Percentiles rank a stretch among this genome's conserved stretches.
These are phyloP conservation scores for Conus canariensis DNA, from an alignment of 2,888 invertebrate species.

Conservation along the genomic window DNA sequence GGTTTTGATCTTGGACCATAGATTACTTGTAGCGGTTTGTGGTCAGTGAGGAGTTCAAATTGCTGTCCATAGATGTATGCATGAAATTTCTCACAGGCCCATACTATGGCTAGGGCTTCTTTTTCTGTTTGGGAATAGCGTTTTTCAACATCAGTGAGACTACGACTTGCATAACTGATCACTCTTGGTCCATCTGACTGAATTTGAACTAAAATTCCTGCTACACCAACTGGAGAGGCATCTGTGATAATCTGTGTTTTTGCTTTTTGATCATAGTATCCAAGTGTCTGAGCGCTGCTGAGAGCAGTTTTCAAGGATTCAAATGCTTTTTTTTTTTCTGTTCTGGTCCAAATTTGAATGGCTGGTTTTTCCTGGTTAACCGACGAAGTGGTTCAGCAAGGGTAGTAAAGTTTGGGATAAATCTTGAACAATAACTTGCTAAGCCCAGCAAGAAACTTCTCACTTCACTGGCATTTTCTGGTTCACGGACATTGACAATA, in stretches of 20 bases:
- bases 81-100: too few species aligned
- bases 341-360: background rate
- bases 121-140: too few species aligned
- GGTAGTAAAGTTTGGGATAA: too few species aligned
- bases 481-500: slow-evolving; percentile 23
- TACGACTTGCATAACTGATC: background rate
- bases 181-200: background rate
- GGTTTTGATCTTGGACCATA: too few species aligned
- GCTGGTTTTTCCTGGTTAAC: background rate
- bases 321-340: slow-evolving; percentile 3
- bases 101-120: too few species aligned
- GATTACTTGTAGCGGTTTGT: too few species aligned
- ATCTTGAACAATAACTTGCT: too few species aligned
- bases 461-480: slow-evolving; percentile 28
- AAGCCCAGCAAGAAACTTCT: slow-evolving; percentile 17
- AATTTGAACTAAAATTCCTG: background rate
- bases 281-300: background rate
- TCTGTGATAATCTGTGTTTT: background rate
- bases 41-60: too few species aligned
- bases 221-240: background rate
- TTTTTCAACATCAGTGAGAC: too few species aligned
- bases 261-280: slow-evolving; percentile 2
- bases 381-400: background rate
- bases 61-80: too few species aligned
- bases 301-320: background rate